Conservation (phyloP, 2,888 invertebrate species). For the Dolichomitus sp. region DNA sequence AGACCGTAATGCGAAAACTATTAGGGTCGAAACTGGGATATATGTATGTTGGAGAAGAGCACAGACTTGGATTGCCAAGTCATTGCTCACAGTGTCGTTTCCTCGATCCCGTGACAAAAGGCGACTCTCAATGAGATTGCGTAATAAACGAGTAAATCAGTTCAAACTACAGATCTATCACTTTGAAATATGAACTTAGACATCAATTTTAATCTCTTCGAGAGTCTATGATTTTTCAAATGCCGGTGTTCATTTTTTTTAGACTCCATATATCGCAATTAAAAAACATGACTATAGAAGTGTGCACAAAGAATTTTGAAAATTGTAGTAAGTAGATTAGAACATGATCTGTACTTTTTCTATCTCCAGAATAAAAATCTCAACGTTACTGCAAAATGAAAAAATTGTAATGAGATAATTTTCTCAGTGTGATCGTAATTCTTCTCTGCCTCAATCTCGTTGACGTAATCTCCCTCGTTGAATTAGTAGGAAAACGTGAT, state of each 20-base stretch:
- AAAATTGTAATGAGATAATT: constrained; percentile 7
- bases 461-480: constrained; percentile 4
- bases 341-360: not conserved
- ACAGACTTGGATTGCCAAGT: not conserved
- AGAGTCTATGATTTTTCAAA: too few relatives aligned
- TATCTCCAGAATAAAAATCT: not conserved
- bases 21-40: constrained; percentile 70
- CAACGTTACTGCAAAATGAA: not conserved
- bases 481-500: constrained; percentile 29
- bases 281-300: too few relatives aligned
- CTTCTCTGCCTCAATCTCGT: not conserved
- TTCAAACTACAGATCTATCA: not conserved
- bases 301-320: too few relatives aligned
- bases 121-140: not conserved
- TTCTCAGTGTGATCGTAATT: not conserved
- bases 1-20: constrained; percentile 81
- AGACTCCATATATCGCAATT: too few relatives aligned
- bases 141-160: not conserved
- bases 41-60: not conserved
- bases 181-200: not conserved
- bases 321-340: too few relatives aligned
- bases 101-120: not conserved
- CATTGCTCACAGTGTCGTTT: constrained; percentile 5
- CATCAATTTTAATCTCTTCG: too few relatives aligned
- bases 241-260: too few relatives aligned